phyloP scores from a whole-genome alignment of 2,888 invertebrate genomes.

The Merodon equestris region DNA sequence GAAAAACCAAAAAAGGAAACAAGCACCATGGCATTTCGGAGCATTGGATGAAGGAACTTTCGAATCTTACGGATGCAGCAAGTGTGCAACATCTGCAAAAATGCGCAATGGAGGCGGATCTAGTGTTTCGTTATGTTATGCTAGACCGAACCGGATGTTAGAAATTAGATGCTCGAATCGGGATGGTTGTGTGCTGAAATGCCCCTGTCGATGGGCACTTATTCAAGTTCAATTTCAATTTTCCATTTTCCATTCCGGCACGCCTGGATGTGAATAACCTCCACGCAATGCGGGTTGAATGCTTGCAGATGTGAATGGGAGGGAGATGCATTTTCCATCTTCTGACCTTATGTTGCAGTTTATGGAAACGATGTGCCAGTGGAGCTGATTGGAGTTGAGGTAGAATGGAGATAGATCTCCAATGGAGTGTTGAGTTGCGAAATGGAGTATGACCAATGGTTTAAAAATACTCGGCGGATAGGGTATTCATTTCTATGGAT shows the following conservation, averaged over 20 bases:
- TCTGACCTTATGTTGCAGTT: too few relatives aligned
- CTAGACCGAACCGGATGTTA: constrained; percentile 61
- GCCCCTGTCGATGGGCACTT: constrained; percentile 61
- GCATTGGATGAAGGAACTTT: not conserved
- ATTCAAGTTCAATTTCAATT: constrained; percentile 68
- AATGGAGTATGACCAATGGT: too few relatives aligned
- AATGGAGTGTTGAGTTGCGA: too few relatives aligned
- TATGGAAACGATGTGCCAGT: too few relatives aligned
- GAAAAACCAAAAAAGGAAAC: constrained; percentile 26
- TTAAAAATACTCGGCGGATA: too few relatives aligned
- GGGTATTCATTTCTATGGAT: too few relatives aligned
- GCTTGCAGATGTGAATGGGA: not conserved
- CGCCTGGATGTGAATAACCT: constrained; percentile 33
- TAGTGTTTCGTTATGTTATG: constrained; percentile 35
- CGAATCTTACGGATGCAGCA: constrained; percentile 50
- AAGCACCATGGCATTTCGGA: not conserved
- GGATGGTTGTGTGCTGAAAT: constrained; percentile 50
- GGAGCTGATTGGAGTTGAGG: too few relatives aligned
- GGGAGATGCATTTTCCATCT: too few relatives aligned
- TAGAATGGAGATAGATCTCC: too few relatives aligned
- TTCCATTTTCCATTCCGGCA: constrained; percentile 21
- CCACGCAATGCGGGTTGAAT: constrained; percentile 15
- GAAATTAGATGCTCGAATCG: constrained; percentile 22
- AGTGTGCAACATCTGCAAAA: constrained; percentile 60
- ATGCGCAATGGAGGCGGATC: not conserved